These are phyloP conservation scores for Porites lobata DNA, from an alignment of 92 coral and sea anemone genomes.

Conservation along the genomic window DNA sequence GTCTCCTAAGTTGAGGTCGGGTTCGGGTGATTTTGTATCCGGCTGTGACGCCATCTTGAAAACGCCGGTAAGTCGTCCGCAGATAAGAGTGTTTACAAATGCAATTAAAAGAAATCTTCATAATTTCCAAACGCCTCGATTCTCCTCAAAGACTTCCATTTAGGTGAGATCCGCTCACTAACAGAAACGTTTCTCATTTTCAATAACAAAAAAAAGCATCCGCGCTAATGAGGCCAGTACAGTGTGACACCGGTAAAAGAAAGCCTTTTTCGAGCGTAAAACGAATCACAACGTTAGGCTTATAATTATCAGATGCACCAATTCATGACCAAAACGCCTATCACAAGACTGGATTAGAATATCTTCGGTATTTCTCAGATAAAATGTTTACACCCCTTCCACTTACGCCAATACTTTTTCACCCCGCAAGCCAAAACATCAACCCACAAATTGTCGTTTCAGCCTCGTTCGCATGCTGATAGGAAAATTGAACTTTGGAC, in stretches of 20 bases:
- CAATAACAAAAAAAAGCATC: background rate
- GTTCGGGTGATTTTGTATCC: constrained; percentile 9
- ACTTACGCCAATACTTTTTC: background rate
- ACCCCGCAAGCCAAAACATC: background rate
- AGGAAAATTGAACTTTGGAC: constrained; percentile 8
- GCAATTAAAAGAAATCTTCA: background rate
- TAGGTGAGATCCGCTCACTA: background rate
- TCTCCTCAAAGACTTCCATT: constrained; percentile 23
- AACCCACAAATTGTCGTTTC: background rate
- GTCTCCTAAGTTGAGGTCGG: constrained; percentile 41
- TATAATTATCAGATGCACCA: background rate
- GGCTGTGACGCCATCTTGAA: constrained; percentile 42
- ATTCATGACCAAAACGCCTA: background rate
- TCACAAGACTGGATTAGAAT: background rate
- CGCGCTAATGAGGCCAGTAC: background rate
- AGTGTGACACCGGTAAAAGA: background rate
- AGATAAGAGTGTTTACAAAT: background rate
- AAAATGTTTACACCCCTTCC: background rate
- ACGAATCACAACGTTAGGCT: background rate
- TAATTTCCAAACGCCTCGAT: background rate
- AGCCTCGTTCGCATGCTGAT: constrained; percentile 8
- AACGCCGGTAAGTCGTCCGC: background rate
- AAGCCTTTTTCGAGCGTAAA: background rate
- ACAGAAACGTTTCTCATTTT: background rate
- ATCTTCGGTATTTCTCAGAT: background rate